Conservation (phyloP, 2,797 vertebrate genomes). For the Hafferia zeledoni region DNA sequence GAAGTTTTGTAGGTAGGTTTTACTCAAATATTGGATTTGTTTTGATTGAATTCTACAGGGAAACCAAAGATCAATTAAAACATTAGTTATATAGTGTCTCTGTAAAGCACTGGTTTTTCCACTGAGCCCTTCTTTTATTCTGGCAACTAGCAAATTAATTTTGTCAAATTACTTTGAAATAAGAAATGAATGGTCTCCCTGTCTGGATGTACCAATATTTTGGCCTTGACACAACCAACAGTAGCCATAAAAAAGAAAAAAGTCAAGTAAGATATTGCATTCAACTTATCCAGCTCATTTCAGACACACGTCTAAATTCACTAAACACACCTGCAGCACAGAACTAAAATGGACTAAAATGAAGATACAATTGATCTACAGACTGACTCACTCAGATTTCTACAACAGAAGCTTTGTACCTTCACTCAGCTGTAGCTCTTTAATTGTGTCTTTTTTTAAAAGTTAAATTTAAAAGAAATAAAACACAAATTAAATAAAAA, state of each 20-base stretch:
- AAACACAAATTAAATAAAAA: constrained; percentile 69
- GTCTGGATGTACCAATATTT: background rate
- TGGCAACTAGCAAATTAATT: background rate
- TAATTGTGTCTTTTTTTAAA: constrained; percentile 8
- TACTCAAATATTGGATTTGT: background rate
- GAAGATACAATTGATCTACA: background rate
- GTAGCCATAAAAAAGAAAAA: background rate
- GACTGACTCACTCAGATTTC: background rate
- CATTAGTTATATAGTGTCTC: background rate
- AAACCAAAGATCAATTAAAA: background rate
- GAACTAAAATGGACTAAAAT: background rate
- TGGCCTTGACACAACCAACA: background rate
- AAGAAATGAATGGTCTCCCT: background rate
- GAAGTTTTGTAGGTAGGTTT: background rate
- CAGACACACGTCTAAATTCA: background rate
- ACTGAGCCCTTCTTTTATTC: background rate
- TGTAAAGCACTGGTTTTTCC: background rate
- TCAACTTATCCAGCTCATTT: background rate
- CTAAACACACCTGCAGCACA: background rate
- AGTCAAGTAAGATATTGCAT: background rate
- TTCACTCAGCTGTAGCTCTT: constrained; percentile 14
- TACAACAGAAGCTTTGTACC: constrained; percentile 31
- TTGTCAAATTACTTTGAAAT: background rate
- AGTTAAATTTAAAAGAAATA: constrained; percentile 64
- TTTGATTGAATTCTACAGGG: background rate